Evolutionary conservation across 1,140 invertebrate genomes (phyloP), one percentile per base, ranked within the genome.

Genomic region (Hyles vespertilio): DNA sequence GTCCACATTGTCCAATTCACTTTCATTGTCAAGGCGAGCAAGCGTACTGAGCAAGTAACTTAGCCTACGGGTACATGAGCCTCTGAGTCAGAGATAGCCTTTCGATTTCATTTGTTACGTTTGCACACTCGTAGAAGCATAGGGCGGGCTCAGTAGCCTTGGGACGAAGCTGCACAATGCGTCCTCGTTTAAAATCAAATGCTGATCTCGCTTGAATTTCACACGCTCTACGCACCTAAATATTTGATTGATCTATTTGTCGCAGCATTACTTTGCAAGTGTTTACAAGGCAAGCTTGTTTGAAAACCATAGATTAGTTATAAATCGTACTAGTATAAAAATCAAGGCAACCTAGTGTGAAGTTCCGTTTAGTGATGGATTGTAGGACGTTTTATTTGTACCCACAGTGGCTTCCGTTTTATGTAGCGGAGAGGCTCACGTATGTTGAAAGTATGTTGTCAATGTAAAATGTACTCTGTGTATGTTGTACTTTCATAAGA

Each of bases 21-120:
- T 88, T 88, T 88, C 85, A 88, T 88, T 88, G 85, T 67, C 85
- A 88, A 88, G 85, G 85, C 77, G 58, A 74, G 70, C 73, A 51
- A 60, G 72, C 67, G 68, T 67, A 48, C 57, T 66, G 64, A 52
- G 59, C 63, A 51, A 59, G 62, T 70, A 72, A 69, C 58, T 65
- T 72, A 72, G 67, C 71, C 61, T 73, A 72, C 70, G 63, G 36
- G 51, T 53, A 40, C 51, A 36, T 36, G 51, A 43, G 22, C 64
- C 65, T 65, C 56, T 81, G 81, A 82, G 53, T 84, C 78, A 84
- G 77, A 76, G 79, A 86, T 74, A 85, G 82, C 76, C 84, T 88
- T 86, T 87, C 83, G 64, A 77, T 82, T 85, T 82, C 72, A 63
- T 83, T 77, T 74, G 77, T 81, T 84, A 78, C 74, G 73, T 77